These are phyloP conservation scores for Pinctada fucata DNA, from an alignment of 2,888 invertebrate species.

Conservation along the genomic window DNA sequence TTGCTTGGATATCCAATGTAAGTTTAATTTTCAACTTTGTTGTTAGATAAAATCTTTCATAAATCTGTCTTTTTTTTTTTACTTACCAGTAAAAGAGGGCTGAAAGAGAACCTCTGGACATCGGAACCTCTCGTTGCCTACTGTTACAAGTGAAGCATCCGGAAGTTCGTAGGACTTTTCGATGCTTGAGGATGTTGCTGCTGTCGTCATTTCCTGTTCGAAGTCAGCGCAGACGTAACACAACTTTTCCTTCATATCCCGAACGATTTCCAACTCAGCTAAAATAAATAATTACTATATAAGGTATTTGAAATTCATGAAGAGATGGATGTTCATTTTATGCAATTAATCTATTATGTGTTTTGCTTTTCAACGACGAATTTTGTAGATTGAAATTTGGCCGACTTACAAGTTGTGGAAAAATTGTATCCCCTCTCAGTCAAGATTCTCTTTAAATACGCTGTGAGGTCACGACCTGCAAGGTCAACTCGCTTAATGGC, in stretches of 20 bases:
- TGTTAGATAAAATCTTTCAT: too few species aligned
- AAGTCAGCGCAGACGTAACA: constrained; percentile 89
- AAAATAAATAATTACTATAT: not conserved
- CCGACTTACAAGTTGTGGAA: constrained; percentile 57
- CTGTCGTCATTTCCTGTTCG: constrained; percentile 96
- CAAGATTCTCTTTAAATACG: constrained; percentile 55
- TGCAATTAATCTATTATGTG: not conserved
- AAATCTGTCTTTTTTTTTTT: too few species aligned
- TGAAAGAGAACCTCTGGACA: constrained; percentile 39
- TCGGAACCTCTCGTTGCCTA: constrained; percentile 40
- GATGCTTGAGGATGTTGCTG: constrained; percentile 90
- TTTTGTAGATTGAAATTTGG: not conserved
- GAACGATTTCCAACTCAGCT: constrained; percentile 35
- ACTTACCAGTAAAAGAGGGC: constrained; percentile 35
- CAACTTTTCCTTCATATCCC: not conserved
- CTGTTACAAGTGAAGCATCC: constrained; percentile 31
- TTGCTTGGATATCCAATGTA: constrained; percentile 49
- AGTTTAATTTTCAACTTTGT: too few species aligned
- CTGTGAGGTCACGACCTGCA: constrained; percentile 53
- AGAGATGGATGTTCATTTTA: too few species aligned
- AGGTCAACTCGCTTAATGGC: constrained; percentile 56
- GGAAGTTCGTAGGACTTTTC: constrained; percentile 87
- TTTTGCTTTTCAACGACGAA: not conserved
- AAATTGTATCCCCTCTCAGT: constrained; percentile 76
- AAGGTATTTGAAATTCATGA: too few species aligned